These are phyloP conservation scores for Archilochus colubris DNA, from an alignment of 2,113 vertebrate genomes.

Conservation along the genomic window DNA sequence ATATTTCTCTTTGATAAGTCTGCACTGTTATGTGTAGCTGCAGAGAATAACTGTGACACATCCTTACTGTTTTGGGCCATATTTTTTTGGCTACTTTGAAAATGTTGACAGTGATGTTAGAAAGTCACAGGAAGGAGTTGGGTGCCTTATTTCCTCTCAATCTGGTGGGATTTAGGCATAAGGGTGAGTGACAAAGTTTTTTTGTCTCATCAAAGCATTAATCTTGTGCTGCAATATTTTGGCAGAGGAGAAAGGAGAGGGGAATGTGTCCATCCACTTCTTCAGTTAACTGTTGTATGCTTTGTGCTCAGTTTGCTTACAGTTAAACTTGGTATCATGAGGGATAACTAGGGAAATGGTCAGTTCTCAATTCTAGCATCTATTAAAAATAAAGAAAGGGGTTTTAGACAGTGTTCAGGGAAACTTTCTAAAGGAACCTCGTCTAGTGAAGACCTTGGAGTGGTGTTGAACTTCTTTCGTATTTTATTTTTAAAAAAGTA, in stretches of 20 bases:
- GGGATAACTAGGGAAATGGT: neutral
- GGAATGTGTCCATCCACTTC: accelerated
- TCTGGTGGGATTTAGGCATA: neutral
- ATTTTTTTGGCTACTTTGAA: neutral
- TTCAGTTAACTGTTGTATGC: neutral
- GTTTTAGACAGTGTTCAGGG: neutral
- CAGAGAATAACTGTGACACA: neutral
- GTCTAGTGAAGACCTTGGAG: neutral
- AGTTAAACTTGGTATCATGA: neutral
- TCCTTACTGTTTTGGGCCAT: neutral
- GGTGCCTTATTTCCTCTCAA: neutral
- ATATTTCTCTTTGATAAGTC: neutral
- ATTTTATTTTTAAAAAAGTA: neutral
- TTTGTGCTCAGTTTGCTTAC: neutral
- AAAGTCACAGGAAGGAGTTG: neutral
- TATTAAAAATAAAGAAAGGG: neutral
- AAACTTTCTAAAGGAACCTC: neutral
- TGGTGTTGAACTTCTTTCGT: accelerated
- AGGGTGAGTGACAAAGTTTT: neutral
- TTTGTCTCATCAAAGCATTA: neutral
- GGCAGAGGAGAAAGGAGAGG: neutral
- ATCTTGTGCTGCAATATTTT: neutral
- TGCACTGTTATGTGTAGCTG: neutral
- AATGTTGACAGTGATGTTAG: accelerated
- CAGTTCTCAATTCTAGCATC: too few species aligned